Evolutionary conservation across 2,888 invertebrate genomes (phyloP).

Genomic region (Thymelicus acteon): DNA sequence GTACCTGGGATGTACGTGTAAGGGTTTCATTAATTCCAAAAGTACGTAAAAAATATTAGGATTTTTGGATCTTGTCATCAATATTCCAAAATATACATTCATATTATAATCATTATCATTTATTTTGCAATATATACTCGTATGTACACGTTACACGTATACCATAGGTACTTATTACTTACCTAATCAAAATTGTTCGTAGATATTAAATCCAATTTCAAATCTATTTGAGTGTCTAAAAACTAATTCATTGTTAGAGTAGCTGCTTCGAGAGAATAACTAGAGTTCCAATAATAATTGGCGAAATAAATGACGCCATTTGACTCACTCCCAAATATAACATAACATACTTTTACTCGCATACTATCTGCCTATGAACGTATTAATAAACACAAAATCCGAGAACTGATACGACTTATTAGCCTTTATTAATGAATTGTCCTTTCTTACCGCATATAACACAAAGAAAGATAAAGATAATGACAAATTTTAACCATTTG

Average conservation of each 20-base stretch:
- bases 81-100: too few species aligned
- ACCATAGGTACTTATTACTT: too few species aligned
- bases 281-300: constrained; percentile 19
- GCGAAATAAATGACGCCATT: constrained; percentile 24
- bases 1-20: too few species aligned
- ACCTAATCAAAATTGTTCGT: not conserved
- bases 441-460: too few species aligned
- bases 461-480: not conserved
- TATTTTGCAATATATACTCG: too few species aligned
- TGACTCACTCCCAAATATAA: constrained; percentile 38
- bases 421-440: not conserved
- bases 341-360: constrained; percentile 11
- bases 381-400: constrained; percentile 3
- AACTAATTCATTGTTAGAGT: not conserved
- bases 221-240: not conserved
- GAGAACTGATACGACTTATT: not conserved
- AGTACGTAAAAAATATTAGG: too few species aligned
- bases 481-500: not conserved
- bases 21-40: too few species aligned
- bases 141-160: too few species aligned
- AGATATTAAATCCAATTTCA: not conserved
- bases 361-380: not conserved
- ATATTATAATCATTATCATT: too few species aligned
- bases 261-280: not conserved
- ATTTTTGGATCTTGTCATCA: too few species aligned